Conservation (phyloP, 92 coral and sea anemone genomes). For the Porites cylindrica region DNA sequence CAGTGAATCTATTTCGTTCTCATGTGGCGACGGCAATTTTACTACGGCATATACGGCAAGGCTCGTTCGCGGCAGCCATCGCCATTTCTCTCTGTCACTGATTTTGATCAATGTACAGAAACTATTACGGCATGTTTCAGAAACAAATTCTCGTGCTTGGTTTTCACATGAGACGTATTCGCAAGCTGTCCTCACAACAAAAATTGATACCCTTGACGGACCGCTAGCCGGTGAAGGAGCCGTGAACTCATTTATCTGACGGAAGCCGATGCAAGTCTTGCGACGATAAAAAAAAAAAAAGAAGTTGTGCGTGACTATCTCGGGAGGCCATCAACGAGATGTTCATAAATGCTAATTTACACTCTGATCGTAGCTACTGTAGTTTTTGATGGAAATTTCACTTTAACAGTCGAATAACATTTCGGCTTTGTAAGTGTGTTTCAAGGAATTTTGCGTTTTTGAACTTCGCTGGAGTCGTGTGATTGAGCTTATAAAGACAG, state of each 20-base stretch:
- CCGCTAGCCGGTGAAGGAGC: constrained; percentile 2
- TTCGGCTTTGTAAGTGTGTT: not conserved
- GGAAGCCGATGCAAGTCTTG: constrained; percentile 28
- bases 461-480: not conserved
- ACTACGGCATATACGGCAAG: not conserved
- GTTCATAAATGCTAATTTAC: constrained; percentile 43
- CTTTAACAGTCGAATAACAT: not conserved
- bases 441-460: not conserved
- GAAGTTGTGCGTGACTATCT: constrained; percentile 43
- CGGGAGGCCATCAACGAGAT: constrained; percentile 12
- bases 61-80: not conserved
- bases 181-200: too few species aligned
- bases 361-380: constrained; percentile 3
- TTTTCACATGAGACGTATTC: too few species aligned
- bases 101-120: too few species aligned
- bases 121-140: too few species aligned
- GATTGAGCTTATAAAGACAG: not conserved
- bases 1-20: not conserved
- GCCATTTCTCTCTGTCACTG: too few species aligned
- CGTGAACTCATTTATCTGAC: constrained; percentile 21
- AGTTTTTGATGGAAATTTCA: constrained; percentile 13
- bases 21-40: constrained; percentile 11
- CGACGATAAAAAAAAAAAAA: not conserved
- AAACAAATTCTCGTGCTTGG: too few species aligned
- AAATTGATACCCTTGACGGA: not conserved